These are phyloP conservation scores for Plemyria rubiginata DNA, from an alignment of 2,888 invertebrate genomes.

Conservation along the genomic window DNA sequence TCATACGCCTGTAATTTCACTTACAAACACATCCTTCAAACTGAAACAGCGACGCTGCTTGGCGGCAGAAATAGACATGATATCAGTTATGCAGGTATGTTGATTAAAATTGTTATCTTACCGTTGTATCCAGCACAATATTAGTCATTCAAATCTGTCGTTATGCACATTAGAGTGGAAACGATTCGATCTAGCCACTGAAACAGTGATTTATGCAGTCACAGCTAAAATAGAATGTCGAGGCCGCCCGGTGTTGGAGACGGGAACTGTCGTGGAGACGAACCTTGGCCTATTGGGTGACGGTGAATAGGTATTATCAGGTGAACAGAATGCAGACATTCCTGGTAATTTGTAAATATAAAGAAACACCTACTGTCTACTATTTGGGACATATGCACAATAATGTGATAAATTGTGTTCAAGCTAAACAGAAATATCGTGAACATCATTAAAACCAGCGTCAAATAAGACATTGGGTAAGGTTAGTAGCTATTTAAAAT, in stretches of 20 bases:
- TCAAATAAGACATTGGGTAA: no score
- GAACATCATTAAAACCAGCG: no score
- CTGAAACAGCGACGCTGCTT: no score
- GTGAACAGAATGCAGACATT: constrained; percentile 16
- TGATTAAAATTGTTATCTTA: constrained; percentile 16
- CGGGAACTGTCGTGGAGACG: constrained; percentile 36
- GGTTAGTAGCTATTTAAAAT: no score
- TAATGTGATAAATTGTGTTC: no score
- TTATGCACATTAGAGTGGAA: constrained; percentile 37
- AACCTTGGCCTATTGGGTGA: constrained; percentile 45
- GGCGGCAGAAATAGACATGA: no score
- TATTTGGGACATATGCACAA: no score
- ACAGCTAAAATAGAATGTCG: constrained; percentile 45
- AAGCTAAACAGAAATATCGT: no score
- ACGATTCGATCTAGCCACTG: constrained; percentile 37
- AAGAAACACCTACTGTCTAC: no score
- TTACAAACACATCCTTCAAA: no score
- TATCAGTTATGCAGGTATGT: not conserved
- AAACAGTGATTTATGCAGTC: constrained; percentile 37
- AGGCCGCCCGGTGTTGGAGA: constrained; percentile 41
- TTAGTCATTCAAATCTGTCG: constrained; percentile 41
- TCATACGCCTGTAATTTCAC: no score
- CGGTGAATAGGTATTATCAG: constrained; percentile 31
- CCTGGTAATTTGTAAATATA: not conserved
- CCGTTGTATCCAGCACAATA: constrained; percentile 28